Base-by-base conservation (phyloP, 2,113 vertebrate genomes). In the Willisornis vidua region DNA sequence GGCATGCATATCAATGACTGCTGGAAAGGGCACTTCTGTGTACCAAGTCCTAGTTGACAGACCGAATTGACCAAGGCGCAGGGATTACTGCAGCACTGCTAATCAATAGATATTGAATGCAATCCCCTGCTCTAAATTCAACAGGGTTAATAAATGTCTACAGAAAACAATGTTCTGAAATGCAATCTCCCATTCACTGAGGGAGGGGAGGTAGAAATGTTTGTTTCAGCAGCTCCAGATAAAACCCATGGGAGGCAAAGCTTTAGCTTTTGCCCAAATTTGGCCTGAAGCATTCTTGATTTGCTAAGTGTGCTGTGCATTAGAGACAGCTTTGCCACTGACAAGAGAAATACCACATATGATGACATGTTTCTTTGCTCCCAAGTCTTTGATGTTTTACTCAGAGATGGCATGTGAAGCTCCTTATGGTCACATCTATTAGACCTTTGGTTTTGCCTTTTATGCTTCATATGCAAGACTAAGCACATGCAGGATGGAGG, bases 51-150 rank as follows among this genome's bases (percentile, higher is more conserved):
- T 92, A 87, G 97, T 97, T 97, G 98, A 97, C 97, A 97, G 97
- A 96, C 95, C 33, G 76, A 98, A 98, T 98, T 98, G 98, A 98
- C 98, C 98, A 97, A 97, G 97, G 97, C 97, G 89, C 93, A 85
- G 97, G 98, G 98, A 98, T 98, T 98, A 98, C 98, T 98, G 97
- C 97, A 97, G 97, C 85, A 94, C 95, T 97, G 98, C 97, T 98
- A 97, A 98, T 99, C 99, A 98, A 98, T 98, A 98, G 97, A 97
- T 98, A 98, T 98, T 91, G 98, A 98, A 97, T 97, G 94, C 97
- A 97, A 97, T 96, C 94, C 96, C 95, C 94, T 96, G 96, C 97
- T 97, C 95, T 97, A 96, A 98, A 97, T 88, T 98, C 97, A 97
- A 91, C 96, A 80, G 91, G 97, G 97, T 98, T 98, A 98, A 98